Evolutionary conservation across 1,140 invertebrate genomes (phyloP), one percentile per base, ranked within the genome.

Genomic region (Megathymus violae): DNA sequence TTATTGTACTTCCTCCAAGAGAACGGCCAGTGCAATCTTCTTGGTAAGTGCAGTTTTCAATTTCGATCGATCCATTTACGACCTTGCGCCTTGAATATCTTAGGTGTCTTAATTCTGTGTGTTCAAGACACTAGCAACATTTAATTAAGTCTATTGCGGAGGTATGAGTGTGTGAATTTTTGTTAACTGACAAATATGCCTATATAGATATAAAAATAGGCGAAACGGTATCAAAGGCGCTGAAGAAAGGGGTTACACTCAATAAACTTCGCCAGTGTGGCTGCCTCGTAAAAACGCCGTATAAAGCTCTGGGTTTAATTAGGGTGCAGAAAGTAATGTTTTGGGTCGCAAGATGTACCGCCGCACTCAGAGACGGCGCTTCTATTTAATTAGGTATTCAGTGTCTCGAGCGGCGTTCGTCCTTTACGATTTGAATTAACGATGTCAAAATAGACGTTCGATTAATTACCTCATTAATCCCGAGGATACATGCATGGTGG

Each of bases 191-290:
- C 27, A 31, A 31, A 31, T 31, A 6, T 7, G 27, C 1, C 27
- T 4, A 9, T 31, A 31, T 31, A 31, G 7, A 31, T 4, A 31
- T 31, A 31, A 31, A 31, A 31, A 31, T 31, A 31, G 7, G 27
- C 27, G 27, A 31, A 31, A 31, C 27, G 27, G 27, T 31, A 31
- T 31, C 27, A 31, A 31, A 31, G 27, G 7, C 27, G 27, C 34
- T 36, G 34, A 36, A 36, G n/a, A 36, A 36, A 36, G 34, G 11
- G 34, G 34, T 36, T 36, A 36, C 34, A 36, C 34, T 36, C 34
- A 36, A 36, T 36, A 36, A 36, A 36, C 34, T 36, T 31, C 22
- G 3, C 34, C 34, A 36, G 34, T 36, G 34, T 36, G 34, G 34
- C 34, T 36, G n/a, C 34, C 1, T 36, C 34, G 34, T 36, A 36